Base-by-base conservation (phyloP, 2,888 invertebrate genomes). In the Mesodorylaimus sp. region DNA sequence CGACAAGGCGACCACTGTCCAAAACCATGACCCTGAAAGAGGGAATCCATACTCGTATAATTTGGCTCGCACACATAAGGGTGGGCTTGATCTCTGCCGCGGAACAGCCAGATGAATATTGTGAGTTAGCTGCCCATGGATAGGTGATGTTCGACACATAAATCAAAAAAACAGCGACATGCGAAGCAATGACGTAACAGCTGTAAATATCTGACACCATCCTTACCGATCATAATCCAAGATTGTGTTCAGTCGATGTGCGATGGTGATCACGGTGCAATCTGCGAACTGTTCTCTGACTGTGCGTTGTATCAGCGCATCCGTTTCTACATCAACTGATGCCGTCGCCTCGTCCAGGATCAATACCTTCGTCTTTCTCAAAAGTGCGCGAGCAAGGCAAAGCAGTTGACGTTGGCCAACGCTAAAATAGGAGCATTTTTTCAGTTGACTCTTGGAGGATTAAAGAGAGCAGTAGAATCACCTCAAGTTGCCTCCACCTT, bases 211-310 rank as follows among this genome's bases (percentile, higher is more conserved):
- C n/a, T n/a, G n/a, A n/a, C n/a, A n/a, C 32, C 16, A 32, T 21
- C 7, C 41, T n/a, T 16, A 43, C 46, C 24, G 27, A 5, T 7
- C 23, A 23, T 32, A 29, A 23, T 87, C 86, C 77, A 88, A 76
- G 59, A 89, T 86, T 25, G 88, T 89, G 69, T 88, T 87, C 53
- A 89, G 76, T 19, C 88, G 77, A 73, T 89, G 88, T 37, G 88
- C 88, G 65, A 89, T 88, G 1, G 87, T 88, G 25, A 89, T 75
- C 47, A 88, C 81, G 3, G 88, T 88, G 69, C 84, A 84, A 53
- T 81, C 76, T 53, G 75, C 77, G 68, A 89, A 89, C 68, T 88
- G 83, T 25, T 78, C 76, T 7, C 84, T 77, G 62, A 89, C 91
- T 2, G 89, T 89, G 70, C 62, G 58, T 78, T 81, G 72, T 50